A percentile compares a stretch with the other conserved stretches of the same genome.
Evolutionary conservation across 2,797 vertebrate genomes (phyloP).

Genomic region (Phalloptychus januarius): DNA sequence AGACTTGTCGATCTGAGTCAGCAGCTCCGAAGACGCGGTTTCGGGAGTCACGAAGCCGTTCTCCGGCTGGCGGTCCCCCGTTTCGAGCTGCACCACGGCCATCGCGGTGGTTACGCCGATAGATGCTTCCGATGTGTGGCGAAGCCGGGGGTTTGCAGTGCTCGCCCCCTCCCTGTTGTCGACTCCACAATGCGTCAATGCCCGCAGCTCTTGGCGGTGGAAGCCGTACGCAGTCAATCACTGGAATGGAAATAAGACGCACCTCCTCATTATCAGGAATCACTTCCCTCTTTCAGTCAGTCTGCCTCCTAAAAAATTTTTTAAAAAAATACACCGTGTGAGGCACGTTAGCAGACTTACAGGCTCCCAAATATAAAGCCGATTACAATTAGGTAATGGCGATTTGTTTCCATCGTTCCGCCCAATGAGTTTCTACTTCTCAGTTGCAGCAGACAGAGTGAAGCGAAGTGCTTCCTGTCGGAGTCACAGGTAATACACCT

Average conservation of each 20-base stretch:
- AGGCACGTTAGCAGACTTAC: neutral
- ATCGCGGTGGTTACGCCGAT: slow-evolving; percentile 73
- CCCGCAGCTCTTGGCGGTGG: slow-evolving; percentile 60
- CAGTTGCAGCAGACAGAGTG: slow-evolving; percentile 10
- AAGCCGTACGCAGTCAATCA: slow-evolving; percentile 72
- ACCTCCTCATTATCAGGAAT: slow-evolving; percentile 69
- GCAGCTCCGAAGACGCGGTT: slow-evolving; percentile 70
- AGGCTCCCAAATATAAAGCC: neutral
- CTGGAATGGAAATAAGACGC: slow-evolving; percentile 69
- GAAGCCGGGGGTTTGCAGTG: slow-evolving; percentile 73
- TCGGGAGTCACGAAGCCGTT: slow-evolving; percentile 84
- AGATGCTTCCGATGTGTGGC: slow-evolving; percentile 67
- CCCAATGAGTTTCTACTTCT: slow-evolving; percentile 1
- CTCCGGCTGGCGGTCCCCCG: slow-evolving; percentile 78
- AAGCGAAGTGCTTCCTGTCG: slow-evolving; percentile 39
- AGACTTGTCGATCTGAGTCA: slow-evolving; percentile 88
- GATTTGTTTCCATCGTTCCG: slow-evolving; percentile 5
- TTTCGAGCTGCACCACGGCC: slow-evolving; percentile 80
- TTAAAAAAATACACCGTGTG: neutral
- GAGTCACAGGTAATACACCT: slow-evolving; percentile 82
- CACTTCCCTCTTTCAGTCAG: slow-evolving; percentile 39
- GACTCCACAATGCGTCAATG: slow-evolving; percentile 78
- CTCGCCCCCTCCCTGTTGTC: slow-evolving; percentile 67
- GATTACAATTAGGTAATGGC: neutral
- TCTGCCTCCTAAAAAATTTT: slow-evolving; percentile 26